A percentile compares a stretch with the other conserved stretches of the same genome.
Conservation (phyloP, 2,797 vertebrate genomes). For the Myotis pilosus region DNA sequence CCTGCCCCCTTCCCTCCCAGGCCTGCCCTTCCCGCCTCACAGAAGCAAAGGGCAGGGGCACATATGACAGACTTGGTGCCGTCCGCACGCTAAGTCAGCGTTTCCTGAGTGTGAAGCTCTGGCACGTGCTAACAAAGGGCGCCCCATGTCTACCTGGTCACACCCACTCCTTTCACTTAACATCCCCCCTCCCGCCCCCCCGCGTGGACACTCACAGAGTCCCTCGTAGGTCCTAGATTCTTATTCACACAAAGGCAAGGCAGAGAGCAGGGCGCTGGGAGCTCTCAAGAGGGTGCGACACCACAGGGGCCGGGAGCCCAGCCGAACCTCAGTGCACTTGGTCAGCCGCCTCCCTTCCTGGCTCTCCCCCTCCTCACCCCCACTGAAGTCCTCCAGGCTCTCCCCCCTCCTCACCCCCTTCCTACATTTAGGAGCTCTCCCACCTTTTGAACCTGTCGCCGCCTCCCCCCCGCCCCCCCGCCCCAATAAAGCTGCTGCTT, state of each 20-base stretch:
- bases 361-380: background rate
- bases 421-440: background rate
- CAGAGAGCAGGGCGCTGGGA: background rate
- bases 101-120: background rate
- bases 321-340: background rate
- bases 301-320: background rate
- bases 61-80: no score
- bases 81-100: background rate
- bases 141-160: background rate
- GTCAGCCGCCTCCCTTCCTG: background rate
- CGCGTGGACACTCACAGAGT: background rate
- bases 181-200: no score
- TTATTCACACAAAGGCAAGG: background rate
- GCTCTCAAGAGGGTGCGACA: background rate
- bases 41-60: no score
- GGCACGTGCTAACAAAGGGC: background rate
- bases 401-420: background rate
- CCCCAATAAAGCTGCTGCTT: background rate
- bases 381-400: background rate
- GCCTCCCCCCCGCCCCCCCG: no score
- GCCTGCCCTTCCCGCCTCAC: no score
- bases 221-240: background rate
- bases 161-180: background rate
- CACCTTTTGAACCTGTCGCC: background rate
- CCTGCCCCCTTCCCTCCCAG: no score